A percentile compares a stretch with the other conserved stretches of the same genome.
Conservation (phyloP, 2,888 invertebrate species). For the Microchrysa polita region DNA sequence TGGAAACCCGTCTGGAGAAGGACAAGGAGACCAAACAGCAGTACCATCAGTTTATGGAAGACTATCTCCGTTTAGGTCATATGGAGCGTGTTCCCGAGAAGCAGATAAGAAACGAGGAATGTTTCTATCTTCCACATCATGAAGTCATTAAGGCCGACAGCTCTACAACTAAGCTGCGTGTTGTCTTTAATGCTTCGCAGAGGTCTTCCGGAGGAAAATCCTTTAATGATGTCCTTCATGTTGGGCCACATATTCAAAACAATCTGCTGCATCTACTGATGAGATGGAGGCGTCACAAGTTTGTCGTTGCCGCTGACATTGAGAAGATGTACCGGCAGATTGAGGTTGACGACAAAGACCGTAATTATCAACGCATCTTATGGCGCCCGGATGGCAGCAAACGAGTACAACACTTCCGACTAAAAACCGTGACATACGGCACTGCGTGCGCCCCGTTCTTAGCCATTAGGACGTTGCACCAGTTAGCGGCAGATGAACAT, state of each 20-base stretch:
- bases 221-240: not conserved
- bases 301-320: constrained; percentile 51
- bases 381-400: not conserved
- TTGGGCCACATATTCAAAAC: too few relatives aligned
- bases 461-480: constrained; percentile 39
- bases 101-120: not conserved
- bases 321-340: constrained; percentile 39
- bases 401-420: not conserved
- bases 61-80: constrained; percentile 52
- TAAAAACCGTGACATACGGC: constrained; percentile 49
- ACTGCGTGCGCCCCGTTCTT: constrained; percentile 48
- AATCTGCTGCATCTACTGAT: not conserved
- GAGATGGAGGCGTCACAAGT: not conserved
- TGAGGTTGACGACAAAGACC: not conserved
- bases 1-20: not conserved
- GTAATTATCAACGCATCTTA: constrained; percentile 43
- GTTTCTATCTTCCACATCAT: constrained; percentile 41
- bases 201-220: not conserved
- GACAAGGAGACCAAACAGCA: constrained; percentile 21
- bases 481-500: constrained; percentile 51
- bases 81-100: constrained; percentile 46
- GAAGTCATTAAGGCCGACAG: constrained; percentile 11
- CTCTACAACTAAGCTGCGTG: constrained; percentile 41
- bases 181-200: constrained; percentile 23
- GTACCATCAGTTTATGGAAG: constrained; percentile 49